These are phyloP conservation scores for Zaprionus davidi DNA, from an alignment of 1,140 invertebrate species.

Conservation along the genomic window DNA sequence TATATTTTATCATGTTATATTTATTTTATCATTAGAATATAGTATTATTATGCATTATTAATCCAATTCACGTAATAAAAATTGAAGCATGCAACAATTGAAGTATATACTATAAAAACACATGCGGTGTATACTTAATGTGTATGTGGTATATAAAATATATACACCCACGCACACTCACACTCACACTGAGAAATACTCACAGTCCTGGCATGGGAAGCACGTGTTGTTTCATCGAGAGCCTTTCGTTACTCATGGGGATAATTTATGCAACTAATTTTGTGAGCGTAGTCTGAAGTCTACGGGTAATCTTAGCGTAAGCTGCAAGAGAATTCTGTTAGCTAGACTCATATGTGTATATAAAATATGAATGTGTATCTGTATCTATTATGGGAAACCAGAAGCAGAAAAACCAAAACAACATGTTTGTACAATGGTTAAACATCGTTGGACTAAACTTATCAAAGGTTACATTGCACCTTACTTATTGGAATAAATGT, in stretches of 20 bases:
- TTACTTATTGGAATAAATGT: no score
- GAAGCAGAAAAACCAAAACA: neutral
- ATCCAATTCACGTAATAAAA: neutral
- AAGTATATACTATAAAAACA: constrained; percentile 4
- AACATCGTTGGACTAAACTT: neutral
- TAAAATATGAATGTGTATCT: neutral
- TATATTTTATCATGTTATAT: no score
- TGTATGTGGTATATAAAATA: neutral
- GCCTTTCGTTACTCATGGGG: constrained; percentile 12
- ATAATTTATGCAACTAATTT: constrained; percentile 29
- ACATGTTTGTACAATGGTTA: neutral
- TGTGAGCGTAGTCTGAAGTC: constrained; percentile 9
- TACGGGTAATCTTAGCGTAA: constrained; percentile 8
- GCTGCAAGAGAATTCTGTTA: constrained; percentile 41
- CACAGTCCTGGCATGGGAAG: constrained; percentile 10
- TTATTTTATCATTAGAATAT: no score
- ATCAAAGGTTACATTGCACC: neutral
- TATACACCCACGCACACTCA: neutral
- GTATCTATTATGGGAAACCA: neutral
- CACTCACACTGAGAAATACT: constrained; percentile 5
- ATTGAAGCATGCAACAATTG: constrained; percentile 22
- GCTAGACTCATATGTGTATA: constrained; percentile 6
- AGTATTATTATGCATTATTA: no score
- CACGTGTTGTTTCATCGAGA: constrained; percentile 31
- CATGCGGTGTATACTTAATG: constrained; percentile 1